Evolutionary conservation across 2,888 invertebrate genomes (phyloP).

Genomic region (Caenorhabditis sp.): DNA sequence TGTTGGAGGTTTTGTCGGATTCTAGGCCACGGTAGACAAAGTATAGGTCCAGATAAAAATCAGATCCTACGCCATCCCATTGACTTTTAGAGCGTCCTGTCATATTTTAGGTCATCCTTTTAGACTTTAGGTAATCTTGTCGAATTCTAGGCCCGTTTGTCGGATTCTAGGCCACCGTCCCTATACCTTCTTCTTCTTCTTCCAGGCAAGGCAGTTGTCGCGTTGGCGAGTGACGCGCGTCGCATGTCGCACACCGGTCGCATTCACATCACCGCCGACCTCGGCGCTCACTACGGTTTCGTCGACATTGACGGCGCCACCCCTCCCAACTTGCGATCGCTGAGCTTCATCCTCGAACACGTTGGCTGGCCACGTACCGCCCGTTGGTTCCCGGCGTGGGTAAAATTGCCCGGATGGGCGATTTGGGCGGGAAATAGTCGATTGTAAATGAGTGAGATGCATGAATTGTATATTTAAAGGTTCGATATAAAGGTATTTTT

Average conservation of each 20-base stretch:
- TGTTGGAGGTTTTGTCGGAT: too few relatives aligned
- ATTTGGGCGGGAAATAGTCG: slow-evolving; percentile 40
- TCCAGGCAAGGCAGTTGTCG: slow-evolving; percentile 59
- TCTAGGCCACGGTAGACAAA: too few relatives aligned
- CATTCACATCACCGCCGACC: slow-evolving; percentile 70
- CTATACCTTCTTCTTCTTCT: background rate
- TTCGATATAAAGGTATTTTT: too few relatives aligned
- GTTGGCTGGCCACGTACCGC: slow-evolving; percentile 49
- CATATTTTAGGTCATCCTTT: too few relatives aligned
- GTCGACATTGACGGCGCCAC: slow-evolving; percentile 71
- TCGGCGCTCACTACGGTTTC: slow-evolving; percentile 72
- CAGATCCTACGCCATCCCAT: too few relatives aligned
- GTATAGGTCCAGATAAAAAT: too few relatives aligned
- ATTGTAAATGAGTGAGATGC: slow-evolving; percentile 20
- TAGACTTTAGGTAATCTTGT: too few relatives aligned
- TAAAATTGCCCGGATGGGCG: slow-evolving; percentile 57
- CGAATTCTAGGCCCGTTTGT: too few relatives aligned
- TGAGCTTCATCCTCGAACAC: slow-evolving; percentile 40
- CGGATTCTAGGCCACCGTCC: background rate
- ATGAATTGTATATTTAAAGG: too few relatives aligned
- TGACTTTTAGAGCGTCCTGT: too few relatives aligned
- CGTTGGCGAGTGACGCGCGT: slow-evolving; percentile 68
- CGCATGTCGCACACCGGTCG: slow-evolving; percentile 70
- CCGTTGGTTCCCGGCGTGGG: slow-evolving; percentile 48
- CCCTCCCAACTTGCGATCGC: slow-evolving; percentile 52